phyloP scores from a whole-genome alignment of 2,797 vertebrate species.

The Pagetopsis macropterus region DNA sequence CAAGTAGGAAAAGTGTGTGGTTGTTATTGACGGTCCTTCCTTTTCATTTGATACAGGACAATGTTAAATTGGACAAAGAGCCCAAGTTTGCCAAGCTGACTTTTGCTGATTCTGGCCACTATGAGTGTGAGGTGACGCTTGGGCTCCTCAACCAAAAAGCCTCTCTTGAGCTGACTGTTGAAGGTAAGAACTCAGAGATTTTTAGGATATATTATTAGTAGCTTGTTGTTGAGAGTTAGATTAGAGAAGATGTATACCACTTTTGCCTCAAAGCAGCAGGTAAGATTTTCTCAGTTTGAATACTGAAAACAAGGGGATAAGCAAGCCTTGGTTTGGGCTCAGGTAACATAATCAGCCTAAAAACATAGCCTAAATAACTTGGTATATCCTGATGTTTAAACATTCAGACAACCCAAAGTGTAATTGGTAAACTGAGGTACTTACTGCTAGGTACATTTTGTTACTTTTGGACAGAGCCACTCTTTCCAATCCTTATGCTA shows the following conservation, averaged over 20 bases:
- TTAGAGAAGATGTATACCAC: neutral
- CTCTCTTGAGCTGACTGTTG: conserved; percentile 87
- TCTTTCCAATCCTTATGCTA: neutral
- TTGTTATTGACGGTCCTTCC: conserved; percentile 24
- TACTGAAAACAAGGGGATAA: neutral
- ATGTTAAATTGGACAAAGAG: conserved; percentile 60
- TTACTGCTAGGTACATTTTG: too few relatives aligned
- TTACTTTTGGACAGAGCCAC: neutral
- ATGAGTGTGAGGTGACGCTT: conserved; percentile 88
- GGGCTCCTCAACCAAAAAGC: conserved; percentile 85
- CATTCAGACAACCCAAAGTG: neutral
- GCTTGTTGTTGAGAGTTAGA: neutral
- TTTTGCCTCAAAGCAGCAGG: neutral
- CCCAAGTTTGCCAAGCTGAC: conserved; percentile 86
- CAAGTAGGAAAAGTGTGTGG: conserved; percentile 10
- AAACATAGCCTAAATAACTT: neutral
- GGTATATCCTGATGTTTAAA: conserved; percentile 7
- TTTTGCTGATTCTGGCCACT: conserved; percentile 90
- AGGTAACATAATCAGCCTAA: neutral
- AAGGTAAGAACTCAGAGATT: conserved; percentile 84
- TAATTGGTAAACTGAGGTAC: too few relatives aligned
- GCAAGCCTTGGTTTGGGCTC: neutral
- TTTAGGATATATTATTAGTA: neutral
- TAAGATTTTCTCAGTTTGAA: neutral
- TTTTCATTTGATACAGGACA: conserved; percentile 80